Percentiles rank a stretch among this genome's conserved stretches.
phyloP scores from a whole-genome alignment of 2,888 invertebrate genomes.

The Dorcus hopei region DNA sequence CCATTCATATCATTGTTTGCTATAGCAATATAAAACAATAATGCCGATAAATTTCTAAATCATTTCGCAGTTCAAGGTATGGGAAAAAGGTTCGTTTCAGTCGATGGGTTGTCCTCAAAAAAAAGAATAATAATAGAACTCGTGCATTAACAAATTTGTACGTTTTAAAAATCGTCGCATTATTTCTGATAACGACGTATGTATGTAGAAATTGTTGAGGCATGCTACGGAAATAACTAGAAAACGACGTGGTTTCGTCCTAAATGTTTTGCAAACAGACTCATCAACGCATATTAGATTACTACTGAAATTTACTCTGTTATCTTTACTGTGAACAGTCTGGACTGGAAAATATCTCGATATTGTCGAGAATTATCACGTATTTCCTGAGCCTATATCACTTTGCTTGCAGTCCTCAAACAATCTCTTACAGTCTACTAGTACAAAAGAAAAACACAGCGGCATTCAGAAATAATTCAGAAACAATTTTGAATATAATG shows the following conservation, averaged over 20 bases:
- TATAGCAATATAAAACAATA: background rate
- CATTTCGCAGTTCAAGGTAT: conserved; percentile 7
- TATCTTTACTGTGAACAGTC: conserved; percentile 31
- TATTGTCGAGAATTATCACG: conserved; percentile 36
- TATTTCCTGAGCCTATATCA: conserved; percentile 38
- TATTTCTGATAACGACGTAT: too few species aligned
- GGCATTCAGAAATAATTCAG: too few species aligned
- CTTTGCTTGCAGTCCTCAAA: conserved; percentile 28
- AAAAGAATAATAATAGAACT: too few species aligned
- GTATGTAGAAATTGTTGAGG: too few species aligned
- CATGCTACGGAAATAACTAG: too few species aligned
- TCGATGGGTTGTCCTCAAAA: too few species aligned
- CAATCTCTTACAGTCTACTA: conserved; percentile 3
- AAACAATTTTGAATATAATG: too few species aligned
- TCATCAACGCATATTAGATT: conserved; percentile 25
- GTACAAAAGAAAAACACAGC: too few species aligned
- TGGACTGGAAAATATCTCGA: conserved; percentile 31
- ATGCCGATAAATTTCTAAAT: background rate
- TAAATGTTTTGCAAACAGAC: conserved; percentile 6
- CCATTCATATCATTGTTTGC: background rate
- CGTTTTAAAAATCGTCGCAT: too few species aligned
- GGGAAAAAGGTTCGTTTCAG: conserved; percentile 2
- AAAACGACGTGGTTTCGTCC: too few species aligned
- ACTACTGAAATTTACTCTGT: conserved; percentile 27
- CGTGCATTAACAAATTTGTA: too few species aligned